Evolutionary conservation across 2,888 invertebrate species (phyloP).

Genomic region (Rotaria macrura): DNA sequence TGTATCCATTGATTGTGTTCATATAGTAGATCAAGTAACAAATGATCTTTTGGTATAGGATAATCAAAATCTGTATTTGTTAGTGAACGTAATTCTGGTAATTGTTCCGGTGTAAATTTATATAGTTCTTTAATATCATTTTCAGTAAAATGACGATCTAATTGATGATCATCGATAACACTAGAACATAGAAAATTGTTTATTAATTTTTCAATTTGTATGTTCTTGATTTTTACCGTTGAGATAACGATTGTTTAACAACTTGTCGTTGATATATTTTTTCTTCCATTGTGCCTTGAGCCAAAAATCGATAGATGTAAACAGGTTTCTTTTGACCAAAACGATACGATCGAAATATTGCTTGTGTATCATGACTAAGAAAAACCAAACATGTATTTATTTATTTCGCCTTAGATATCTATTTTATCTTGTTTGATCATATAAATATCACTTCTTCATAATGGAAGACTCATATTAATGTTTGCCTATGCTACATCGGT

Average conservation of each 20-base stretch:
- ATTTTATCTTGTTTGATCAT: too few relatives aligned
- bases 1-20: slow-evolving; percentile 25
- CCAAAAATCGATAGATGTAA: slow-evolving; percentile 86
- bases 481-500: too few relatives aligned
- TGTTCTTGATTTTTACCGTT: slow-evolving; percentile 43
- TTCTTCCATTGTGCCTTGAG: slow-evolving; percentile 90
- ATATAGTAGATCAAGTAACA: slow-evolving; percentile 24
- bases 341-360: slow-evolving; percentile 89
- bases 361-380: slow-evolving; percentile 73
- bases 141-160: slow-evolving; percentile 91
- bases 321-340: slow-evolving; percentile 95
- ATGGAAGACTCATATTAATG: too few relatives aligned
- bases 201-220: too few relatives aligned
- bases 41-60: slow-evolving; percentile 28
- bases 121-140: slow-evolving; percentile 82
- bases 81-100: slow-evolving; percentile 43
- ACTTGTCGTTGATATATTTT: slow-evolving; percentile 94
- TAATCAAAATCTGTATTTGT: slow-evolving; percentile 42
- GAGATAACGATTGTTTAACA: slow-evolving; percentile 82
- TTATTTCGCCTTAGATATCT: too few relatives aligned
- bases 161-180: slow-evolving; percentile 93
- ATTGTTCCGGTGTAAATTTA: slow-evolving; percentile 64
- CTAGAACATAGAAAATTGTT: not conserved
- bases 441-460: too few relatives aligned
- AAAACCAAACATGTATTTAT: too few relatives aligned